phyloP scores from a whole-genome alignment of 53 echinoderm and acorn worm species.

The Astropecten irregularis region DNA sequence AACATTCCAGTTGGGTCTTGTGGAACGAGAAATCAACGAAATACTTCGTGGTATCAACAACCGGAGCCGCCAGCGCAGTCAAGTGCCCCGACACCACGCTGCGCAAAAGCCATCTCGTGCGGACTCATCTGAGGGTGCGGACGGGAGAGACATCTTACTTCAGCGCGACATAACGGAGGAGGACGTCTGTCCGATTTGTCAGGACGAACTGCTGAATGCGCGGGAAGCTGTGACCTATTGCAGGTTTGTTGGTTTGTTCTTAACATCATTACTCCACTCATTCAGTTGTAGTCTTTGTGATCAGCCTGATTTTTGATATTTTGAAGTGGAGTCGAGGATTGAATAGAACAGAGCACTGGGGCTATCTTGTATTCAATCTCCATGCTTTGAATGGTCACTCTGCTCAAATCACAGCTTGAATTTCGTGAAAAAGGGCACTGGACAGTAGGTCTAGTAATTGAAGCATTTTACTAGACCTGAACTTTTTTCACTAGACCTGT shows the following conservation, averaged over 20 bases:
- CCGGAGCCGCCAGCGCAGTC: conserved; percentile 26
- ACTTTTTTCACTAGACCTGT: no score
- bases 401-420: no score
- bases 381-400: no score
- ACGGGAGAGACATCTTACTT: conserved; percentile 66
- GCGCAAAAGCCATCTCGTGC: neutral
- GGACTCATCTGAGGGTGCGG: conserved; percentile 18
- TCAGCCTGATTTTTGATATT: no score
- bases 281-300: neutral
- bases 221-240: conserved; percentile 96
- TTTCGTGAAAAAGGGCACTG: no score
- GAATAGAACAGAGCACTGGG: no score
- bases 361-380: no score
- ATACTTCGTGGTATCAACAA: conserved; percentile 80
- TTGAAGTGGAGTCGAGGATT: no score
- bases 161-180: conserved; percentile 93
- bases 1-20: conserved; percentile 85
- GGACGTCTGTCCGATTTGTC: conserved; percentile 97
- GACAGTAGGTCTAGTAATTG: no score
- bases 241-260: conserved; percentile 56
- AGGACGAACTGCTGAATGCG: conserved; percentile 87
- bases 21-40: conserved; percentile 97
- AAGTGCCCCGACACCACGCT: conserved; percentile 52
- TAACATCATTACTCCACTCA: neutral
- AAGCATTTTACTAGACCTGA: no score